Percentiles rank a stretch among this genome's conserved stretches.
Evolutionary conservation across 1,140 invertebrate genomes (phyloP).

Genomic region (Pseudomyrmex gracilis): DNA sequence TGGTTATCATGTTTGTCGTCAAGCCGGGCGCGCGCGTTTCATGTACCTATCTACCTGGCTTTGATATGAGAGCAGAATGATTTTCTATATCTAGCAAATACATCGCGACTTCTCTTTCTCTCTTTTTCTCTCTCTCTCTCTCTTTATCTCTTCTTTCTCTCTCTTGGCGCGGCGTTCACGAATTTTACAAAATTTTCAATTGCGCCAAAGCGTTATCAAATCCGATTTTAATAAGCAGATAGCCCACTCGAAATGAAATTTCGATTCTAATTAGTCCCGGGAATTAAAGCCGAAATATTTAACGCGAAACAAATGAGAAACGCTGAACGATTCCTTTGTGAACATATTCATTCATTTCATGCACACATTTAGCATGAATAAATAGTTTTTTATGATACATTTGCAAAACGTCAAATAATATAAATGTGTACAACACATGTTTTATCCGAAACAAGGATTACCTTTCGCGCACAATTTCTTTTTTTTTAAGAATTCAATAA

Average conservation of each 20-base stretch:
- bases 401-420: not conserved
- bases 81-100: slow-evolving; percentile 19
- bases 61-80: slow-evolving; percentile 2
- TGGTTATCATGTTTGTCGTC: slow-evolving; percentile 34
- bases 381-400: not conserved
- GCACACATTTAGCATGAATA: too few species aligned
- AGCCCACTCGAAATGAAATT: slow-evolving; percentile 15
- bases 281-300: slow-evolving; percentile 45
- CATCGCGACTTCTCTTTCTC: not conserved
- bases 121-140: not conserved
- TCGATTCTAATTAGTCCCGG: slow-evolving; percentile 9
- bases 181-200: slow-evolving; percentile 44
- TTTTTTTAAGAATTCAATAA: not conserved
- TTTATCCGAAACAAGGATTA: slow-evolving; percentile 1
- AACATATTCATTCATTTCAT: not conserved
- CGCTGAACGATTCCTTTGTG: not conserved
- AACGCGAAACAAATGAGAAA: not conserved
- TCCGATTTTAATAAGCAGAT: slow-evolving; percentile 52
- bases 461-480: too few species aligned
- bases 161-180: not conserved
- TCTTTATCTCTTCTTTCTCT: not conserved
- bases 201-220: slow-evolving; percentile 31
- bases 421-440: not conserved
- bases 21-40: not conserved
- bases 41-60: not conserved